Evolutionary conservation across 2,797 vertebrate genomes (phyloP), one percentile per base, ranked within the genome.

Genomic region (Melanotaenia boesemani): DNA sequence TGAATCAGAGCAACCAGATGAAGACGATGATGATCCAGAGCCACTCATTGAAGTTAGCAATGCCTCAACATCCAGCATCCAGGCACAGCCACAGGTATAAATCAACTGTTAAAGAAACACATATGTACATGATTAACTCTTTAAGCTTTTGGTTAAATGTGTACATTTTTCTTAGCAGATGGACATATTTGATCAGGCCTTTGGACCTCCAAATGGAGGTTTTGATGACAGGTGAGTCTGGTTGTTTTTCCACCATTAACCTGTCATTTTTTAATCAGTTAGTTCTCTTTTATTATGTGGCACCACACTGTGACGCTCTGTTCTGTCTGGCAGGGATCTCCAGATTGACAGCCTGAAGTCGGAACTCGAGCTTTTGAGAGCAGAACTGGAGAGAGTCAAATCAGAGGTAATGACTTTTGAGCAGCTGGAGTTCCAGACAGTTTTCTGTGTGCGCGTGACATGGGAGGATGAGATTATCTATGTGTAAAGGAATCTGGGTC

Each of bases 101-200:
- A 13, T 4, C n/a, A 0, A 1, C 60, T 34, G 16, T 63, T 44
- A 52, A 63, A 54, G 24, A 63, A 22, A 16, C 26, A 52, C 20
- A 24, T 13, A 28, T 18, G 12, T 10, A 30, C 16, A 37, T 5
- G 9, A 3, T 24, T 1, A 13, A 9, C 1, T 3, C 1, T 18
- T 5, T 68, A 22, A 24, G 26, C 4, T 13, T 34, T 48, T 50
- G 61, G 24, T 41, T 48, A 11, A 22, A 41, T 30, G 22, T 67
- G 39, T 5, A 26, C 34, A 8, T 3, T 48, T 70, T 75, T 48
- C 52, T 63, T 70, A 69, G 93, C 81, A 95, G 91, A 57, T 93
- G 0, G 97, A 98, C 89, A 92, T 98, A 78, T 99, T 99, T 69
- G 97, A 99, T 75, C 96, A 97, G 91, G 90, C 97, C 0, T 99